Percentiles rank a stretch among this genome's conserved stretches.
Evolutionary conservation across 2,113 vertebrate species (phyloP).

Genomic region (Pardalotus punctatus): DNA sequence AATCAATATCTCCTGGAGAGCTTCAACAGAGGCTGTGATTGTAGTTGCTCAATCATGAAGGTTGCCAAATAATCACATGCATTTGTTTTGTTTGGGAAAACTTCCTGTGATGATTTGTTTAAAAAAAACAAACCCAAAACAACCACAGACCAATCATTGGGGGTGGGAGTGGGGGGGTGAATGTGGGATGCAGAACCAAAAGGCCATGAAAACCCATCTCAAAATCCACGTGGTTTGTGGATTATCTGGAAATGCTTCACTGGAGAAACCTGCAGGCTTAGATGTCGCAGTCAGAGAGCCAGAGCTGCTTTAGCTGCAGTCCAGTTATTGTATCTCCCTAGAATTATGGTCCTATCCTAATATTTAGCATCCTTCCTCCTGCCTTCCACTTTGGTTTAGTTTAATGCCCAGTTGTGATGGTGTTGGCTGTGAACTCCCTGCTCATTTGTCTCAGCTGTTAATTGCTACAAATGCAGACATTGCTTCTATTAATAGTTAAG

Average conservation of each 20-base stretch:
- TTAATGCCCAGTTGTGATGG: background rate
- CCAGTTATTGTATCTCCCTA: background rate
- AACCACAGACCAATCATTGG: background rate
- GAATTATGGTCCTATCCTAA: background rate
- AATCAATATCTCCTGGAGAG: background rate
- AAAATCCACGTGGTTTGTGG: background rate
- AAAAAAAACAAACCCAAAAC: background rate
- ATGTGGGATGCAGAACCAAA: background rate
- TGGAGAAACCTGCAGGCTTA: background rate
- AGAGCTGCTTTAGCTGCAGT: background rate
- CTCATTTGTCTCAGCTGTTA: background rate
- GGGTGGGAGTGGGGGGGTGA: background rate
- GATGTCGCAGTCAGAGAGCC: background rate
- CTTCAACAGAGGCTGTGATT: background rate
- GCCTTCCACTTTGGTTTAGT: background rate
- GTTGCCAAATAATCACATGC: background rate
- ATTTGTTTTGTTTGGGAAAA: constrained; percentile 1
- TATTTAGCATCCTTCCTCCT: background rate
- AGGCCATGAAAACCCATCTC: background rate
- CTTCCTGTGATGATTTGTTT: background rate
- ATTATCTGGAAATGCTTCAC: background rate
- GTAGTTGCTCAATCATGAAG: background rate
- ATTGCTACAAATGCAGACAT: background rate
- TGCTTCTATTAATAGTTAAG: background rate
- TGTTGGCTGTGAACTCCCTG: background rate